A percentile compares a stretch with the other conserved stretches of the same genome.
Evolutionary conservation across 2,797 vertebrate species (phyloP).

Genomic region (Sebastes matsubarae): DNA sequence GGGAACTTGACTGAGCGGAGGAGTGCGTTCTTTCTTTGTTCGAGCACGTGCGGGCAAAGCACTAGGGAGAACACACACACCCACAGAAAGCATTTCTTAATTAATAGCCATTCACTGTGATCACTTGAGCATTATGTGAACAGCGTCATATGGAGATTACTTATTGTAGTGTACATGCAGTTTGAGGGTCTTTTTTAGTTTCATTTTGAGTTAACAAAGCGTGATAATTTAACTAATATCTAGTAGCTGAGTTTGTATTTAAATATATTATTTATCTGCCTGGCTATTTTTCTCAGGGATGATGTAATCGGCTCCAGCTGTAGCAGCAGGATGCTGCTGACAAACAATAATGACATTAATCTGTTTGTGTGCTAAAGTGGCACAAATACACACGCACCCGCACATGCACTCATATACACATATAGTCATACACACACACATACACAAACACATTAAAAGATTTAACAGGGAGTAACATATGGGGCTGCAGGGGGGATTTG

Average conservation of each 20-base stretch:
- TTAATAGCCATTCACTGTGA: not conserved
- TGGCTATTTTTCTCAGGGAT: constrained; percentile 21
- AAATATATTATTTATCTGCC: not conserved
- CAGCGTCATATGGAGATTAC: constrained; percentile 7
- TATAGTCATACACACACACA: not conserved
- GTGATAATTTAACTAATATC: not conserved
- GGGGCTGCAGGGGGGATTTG: constrained; percentile 62
- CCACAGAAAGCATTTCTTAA: not conserved
- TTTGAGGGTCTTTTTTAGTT: constrained; percentile 1
- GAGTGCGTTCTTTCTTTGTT: constrained; percentile 67
- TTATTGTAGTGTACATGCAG: not conserved
- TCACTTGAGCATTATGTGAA: not conserved
- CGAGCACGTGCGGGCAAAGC: constrained; percentile 52
- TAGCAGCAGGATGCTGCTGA: constrained; percentile 50
- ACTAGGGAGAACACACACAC: constrained; percentile 15
- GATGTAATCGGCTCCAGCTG: constrained; percentile 50
- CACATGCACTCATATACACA: constrained; percentile 13
- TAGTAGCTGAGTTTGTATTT: constrained; percentile 5
- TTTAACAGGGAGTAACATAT: constrained; percentile 65
- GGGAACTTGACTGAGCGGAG: constrained; percentile 47
- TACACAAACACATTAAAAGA: constrained; percentile 55
- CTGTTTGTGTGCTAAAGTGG: constrained; percentile 55
- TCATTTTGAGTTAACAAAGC: not conserved
- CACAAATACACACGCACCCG: constrained; percentile 34
- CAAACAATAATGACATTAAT: constrained; percentile 67